Conservation (phyloP, 1,140 invertebrate genomes). For the Diuraphis noxia region DNA sequence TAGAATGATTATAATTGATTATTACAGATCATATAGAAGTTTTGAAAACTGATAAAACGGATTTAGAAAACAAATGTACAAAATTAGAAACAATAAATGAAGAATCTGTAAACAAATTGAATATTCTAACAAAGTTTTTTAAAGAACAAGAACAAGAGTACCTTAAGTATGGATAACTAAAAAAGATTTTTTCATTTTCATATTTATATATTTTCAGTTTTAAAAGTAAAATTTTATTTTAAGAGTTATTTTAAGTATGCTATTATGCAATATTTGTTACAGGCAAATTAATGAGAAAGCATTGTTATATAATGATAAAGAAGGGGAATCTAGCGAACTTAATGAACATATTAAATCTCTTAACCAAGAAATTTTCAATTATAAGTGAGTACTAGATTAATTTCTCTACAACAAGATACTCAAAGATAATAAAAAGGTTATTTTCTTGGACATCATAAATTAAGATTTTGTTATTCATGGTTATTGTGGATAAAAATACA, state of each 20-base stretch:
- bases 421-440: neutral
- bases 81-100: constrained; percentile 36
- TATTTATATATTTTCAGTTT: neutral
- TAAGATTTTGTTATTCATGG: too few relatives aligned
- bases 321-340: constrained; percentile 40
- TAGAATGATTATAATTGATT: neutral
- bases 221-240: neutral
- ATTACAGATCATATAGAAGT: constrained; percentile 31
- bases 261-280: neutral
- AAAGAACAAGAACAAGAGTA: constrained; percentile 51
- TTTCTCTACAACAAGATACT: neutral
- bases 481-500: too few relatives aligned
- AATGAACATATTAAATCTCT: constrained; percentile 32
- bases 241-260: neutral
- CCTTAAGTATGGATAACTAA: constrained; percentile 22
- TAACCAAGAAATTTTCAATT: constrained; percentile 44
- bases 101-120: constrained; percentile 27
- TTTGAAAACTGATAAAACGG: neutral
- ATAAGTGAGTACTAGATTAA: neutral
- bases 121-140: constrained; percentile 39
- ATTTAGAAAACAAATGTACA: neutral
- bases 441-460: neutral
- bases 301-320: neutral
- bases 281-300: constrained; percentile 44
- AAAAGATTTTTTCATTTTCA: neutral